These are phyloP conservation scores for Linnaemya vulpina DNA, from an alignment of 2,888 invertebrate species.

Conservation along the genomic window DNA sequence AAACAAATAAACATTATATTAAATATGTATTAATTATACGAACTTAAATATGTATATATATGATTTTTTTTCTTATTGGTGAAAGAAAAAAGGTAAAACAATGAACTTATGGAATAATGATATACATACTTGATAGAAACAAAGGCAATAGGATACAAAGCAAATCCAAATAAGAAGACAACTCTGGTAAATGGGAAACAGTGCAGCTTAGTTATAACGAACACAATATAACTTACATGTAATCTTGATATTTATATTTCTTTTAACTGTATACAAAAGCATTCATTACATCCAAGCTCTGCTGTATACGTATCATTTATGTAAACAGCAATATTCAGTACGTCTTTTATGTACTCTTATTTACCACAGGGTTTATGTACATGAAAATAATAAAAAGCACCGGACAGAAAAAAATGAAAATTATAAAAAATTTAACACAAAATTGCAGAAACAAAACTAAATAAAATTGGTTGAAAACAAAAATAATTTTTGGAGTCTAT, in stretches of 20 bases:
- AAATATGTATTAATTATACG: background rate
- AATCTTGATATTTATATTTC: background rate
- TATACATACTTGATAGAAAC: conserved; percentile 8
- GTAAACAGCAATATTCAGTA: no score
- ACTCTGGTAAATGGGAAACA: conserved; percentile 15
- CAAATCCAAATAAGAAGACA: background rate
- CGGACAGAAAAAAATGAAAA: background rate
- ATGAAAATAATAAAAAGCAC: no score
- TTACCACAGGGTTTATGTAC: no score
- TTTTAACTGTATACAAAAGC: conserved; percentile 2
- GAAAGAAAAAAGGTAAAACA: background rate
- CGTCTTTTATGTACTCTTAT: no score
- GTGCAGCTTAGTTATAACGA: conserved; percentile 15
- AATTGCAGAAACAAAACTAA: background rate
- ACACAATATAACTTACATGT: background rate
- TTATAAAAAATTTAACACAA: conserved; percentile 11
- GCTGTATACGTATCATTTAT: conserved; percentile 5
- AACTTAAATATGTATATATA: background rate
- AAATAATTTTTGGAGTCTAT: background rate
- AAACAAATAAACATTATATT: no score
- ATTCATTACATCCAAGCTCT: conserved; percentile 13
- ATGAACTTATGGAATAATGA: conserved; percentile 7
- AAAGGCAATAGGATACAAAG: background rate
- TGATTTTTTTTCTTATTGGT: conserved; percentile 1
- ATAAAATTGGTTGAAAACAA: conserved; percentile 11